Base-by-base conservation (phyloP, 2,888 invertebrate species). In the Sclerodermus sp. region DNA sequence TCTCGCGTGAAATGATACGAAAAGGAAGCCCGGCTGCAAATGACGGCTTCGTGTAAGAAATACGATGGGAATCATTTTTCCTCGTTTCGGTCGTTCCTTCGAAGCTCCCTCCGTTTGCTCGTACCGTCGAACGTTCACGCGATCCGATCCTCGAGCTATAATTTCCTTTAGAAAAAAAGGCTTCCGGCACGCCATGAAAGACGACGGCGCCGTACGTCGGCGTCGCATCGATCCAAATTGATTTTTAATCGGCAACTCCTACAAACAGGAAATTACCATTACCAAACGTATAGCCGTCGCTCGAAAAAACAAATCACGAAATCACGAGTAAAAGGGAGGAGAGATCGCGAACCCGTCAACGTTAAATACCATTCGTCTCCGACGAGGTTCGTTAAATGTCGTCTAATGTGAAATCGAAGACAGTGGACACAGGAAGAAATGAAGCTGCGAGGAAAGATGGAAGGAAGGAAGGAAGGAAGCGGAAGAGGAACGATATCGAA, bases 81-180 rank as follows among this genome's bases (percentile, higher is more conserved):
- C 37, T 10, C 47, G 34, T 16, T 49, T 49, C 37, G 49, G 45
- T 42, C 30, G 37, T 15, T 23, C 23, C 23, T 23, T 23, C 23
- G 34, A 4, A 8, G 34, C 34, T 34, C 45, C 42, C 48, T 41
- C 47, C 37, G 42, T 42, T 37, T 38, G 41, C 49, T n/a, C 49
- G 44, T 45, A 47, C 47, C 47, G 53, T 49, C 50, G 34, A 34
- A 34, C 34, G 42, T 55, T 62, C 63, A 49, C 52, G 60, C 57
- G 53, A 62, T 55, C 47, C 53, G 40, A 58, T 55, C 51, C 48
- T 50, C 50, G 49, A 45, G 18, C 49, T 62, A 47, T 62, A 53
- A 62, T 56, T 49, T 47, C 46, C 48, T 48, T 47, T 32, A 43
- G 46, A 51, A 55, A 53, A 44, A 57, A 34, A 38, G 13, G 15